Evolutionary conservation across 2,797 vertebrate genomes (phyloP), one percentile per base, ranked within the genome.

Genomic region (Poeciliopsis turneri): DNA sequence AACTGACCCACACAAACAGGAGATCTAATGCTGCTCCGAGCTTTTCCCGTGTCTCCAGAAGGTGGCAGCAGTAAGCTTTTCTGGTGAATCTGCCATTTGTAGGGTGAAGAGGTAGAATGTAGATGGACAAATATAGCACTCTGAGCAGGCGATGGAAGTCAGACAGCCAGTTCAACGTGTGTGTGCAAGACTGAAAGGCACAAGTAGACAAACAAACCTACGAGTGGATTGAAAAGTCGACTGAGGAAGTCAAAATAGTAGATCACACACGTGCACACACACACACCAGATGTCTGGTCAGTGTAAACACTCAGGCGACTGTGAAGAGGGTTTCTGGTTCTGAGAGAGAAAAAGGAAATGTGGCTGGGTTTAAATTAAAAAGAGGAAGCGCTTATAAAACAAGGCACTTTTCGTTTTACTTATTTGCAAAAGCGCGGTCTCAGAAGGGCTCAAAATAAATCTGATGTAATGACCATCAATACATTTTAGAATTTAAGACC

Each of bases 71-170:
- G 30, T 0, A 7, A 20, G 30, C 59, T 16, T 36, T 18, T 41
- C 9, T 39, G 20, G 64, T 41, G 4, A 41, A 68, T 23, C 64
- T 41, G 30, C 33, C 1, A 0, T 66, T 66, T 20, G 18, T 39
- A 41, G 23, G 64, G 39, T 41, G 64, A 68, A 41, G 64, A 68
- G 36, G 64, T 68, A 68, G 64, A 66, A 39, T 39, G 33, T 66
- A 23, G 61, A 20, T 12, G 28, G 61, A 20, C 8, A 23, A 66
- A 41, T 5, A 41, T 41, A 41, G 64, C 18, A 23, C 64, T 39
- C 61, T 18, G 30, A 18, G 30, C 59, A 39, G 64, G 20, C 5
- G 13, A 39, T 39, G 20, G 33, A 39, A 25, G 20, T 68, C 20
- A 64, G 59, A 18, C 59, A 61, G 28, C 28, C 28, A 61, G 30